Conservation (phyloP, 2,797 vertebrate genomes). For the Silurus lanzhouensis region DNA sequence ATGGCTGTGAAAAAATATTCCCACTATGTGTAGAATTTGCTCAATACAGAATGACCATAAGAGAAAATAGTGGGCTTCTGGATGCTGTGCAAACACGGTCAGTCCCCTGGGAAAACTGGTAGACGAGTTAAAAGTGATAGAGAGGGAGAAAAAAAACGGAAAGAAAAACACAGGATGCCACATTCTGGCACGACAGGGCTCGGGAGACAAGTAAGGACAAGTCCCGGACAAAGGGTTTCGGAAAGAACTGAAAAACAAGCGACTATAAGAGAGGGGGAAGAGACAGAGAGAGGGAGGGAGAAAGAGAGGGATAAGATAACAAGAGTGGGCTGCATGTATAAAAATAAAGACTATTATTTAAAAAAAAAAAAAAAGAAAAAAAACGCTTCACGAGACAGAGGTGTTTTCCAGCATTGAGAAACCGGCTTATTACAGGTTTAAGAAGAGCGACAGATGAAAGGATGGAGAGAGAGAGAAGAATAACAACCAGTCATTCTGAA, state of each 20-base stretch:
- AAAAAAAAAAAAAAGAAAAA: background rate
- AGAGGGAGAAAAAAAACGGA: slow-evolving; percentile 25
- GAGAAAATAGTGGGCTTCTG: background rate
- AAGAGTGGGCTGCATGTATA: slow-evolving; percentile 60
- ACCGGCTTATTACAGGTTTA: slow-evolving; percentile 20
- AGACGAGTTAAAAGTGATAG: slow-evolving; percentile 20
- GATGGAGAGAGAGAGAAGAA: slow-evolving; percentile 11
- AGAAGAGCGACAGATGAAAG: slow-evolving; percentile 25
- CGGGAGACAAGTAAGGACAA: slow-evolving; percentile 71
- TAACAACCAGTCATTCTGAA: slow-evolving; percentile 21
- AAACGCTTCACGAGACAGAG: slow-evolving; percentile 49
- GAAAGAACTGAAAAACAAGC: slow-evolving; percentile 62
- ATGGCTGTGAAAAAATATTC: background rate
- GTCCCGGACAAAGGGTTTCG: slow-evolving; percentile 64
- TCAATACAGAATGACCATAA: background rate
- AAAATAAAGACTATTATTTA: slow-evolving; percentile 21
- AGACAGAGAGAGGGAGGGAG: slow-evolving; percentile 46
- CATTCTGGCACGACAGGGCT: slow-evolving; percentile 63
- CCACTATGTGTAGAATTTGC: background rate
- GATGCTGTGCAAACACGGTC: slow-evolving; percentile 22
- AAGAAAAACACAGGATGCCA: slow-evolving; percentile 70
- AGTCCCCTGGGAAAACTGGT: slow-evolving; percentile 12
- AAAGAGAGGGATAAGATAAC: slow-evolving; percentile 55
- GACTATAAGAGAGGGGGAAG: slow-evolving; percentile 50
- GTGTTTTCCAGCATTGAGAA: slow-evolving; percentile 40